A percentile compares a stretch with the other conserved stretches of the same genome.
Evolutionary conservation across 2,113 vertebrate species (phyloP).

Genomic region (Cynoglossus semilaevis): DNA sequence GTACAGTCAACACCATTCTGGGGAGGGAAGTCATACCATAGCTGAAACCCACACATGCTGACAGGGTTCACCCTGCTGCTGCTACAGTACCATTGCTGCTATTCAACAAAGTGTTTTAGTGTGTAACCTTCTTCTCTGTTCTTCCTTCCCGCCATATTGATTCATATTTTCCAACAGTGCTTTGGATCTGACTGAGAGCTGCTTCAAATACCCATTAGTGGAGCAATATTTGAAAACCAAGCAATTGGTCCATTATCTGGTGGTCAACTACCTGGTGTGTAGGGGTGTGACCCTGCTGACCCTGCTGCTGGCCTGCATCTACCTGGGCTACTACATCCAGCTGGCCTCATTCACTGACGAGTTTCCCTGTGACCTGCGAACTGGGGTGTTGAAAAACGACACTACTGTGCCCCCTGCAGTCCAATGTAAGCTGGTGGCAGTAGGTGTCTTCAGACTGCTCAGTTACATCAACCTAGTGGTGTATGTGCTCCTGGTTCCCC

Average conservation of each 20-base stretch:
- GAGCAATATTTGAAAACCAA: slow-evolving; percentile 95
- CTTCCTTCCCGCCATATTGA: neutral
- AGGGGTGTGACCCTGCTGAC: slow-evolving; percentile 81
- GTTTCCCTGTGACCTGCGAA: slow-evolving; percentile 87
- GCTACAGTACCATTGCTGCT: neutral
- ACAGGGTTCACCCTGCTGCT: neutral
- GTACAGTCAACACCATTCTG: slow-evolving; percentile 28
- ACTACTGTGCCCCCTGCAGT: slow-evolving; percentile 77
- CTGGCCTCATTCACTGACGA: slow-evolving; percentile 87
- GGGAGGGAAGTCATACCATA: too few relatives aligned
- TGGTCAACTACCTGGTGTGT: slow-evolving; percentile 85
- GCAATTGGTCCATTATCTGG: slow-evolving; percentile 75
- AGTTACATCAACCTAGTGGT: slow-evolving; percentile 88
- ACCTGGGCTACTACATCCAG: slow-evolving; percentile 88
- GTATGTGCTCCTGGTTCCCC: slow-evolving; percentile 79
- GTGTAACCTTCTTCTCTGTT: neutral
- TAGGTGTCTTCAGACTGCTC: slow-evolving; percentile 89
- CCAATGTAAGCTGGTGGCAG: slow-evolving; percentile 92
- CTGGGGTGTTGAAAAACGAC: slow-evolving; percentile 84
- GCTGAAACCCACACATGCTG: too few relatives aligned
- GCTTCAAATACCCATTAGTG: slow-evolving; percentile 92
- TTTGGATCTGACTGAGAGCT: slow-evolving; percentile 84
- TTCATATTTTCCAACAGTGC: slow-evolving; percentile 65
- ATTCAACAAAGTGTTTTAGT: neutral
- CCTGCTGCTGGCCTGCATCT: slow-evolving; percentile 80